A percentile compares a stretch with the other conserved stretches of the same genome.
Conservation (phyloP, 2,113 vertebrate species). For the Pongo pygmaeus region DNA sequence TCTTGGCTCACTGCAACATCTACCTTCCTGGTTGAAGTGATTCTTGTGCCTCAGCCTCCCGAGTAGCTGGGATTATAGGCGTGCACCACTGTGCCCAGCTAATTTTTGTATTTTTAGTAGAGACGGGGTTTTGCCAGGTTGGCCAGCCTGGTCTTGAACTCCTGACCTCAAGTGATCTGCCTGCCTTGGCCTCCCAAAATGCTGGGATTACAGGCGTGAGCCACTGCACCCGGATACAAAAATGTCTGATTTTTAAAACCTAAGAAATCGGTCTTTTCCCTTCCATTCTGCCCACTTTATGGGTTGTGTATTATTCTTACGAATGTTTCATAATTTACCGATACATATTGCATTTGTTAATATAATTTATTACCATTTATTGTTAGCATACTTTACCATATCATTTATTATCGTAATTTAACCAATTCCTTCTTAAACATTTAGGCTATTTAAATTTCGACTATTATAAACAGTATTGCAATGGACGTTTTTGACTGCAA, state of each 20-base stretch:
- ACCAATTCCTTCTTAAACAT: background rate
- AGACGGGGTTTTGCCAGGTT: too few species aligned
- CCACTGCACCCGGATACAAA: background rate
- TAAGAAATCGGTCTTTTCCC: background rate
- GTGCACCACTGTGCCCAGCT: too few species aligned
- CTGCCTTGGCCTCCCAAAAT: too few species aligned
- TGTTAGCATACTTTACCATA: background rate
- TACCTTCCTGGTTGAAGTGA: too few species aligned
- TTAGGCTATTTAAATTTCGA: conserved; percentile 3
- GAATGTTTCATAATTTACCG: background rate
- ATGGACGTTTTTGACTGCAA: background rate
- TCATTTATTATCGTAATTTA: background rate
- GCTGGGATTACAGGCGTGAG: too few species aligned
- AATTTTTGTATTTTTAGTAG: too few species aligned
- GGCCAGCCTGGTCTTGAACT: too few species aligned
- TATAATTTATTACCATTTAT: background rate
- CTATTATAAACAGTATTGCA: background rate
- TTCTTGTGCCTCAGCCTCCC: too few species aligned
- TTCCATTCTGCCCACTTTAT: background rate
- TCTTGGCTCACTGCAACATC: too few species aligned
- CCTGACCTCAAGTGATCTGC: too few species aligned
- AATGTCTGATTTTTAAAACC: background rate
- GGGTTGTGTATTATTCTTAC: background rate
- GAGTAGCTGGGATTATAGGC: too few species aligned
- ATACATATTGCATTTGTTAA: background rate